Evolutionary conservation across 2,888 invertebrate genomes (phyloP).

Genomic region (Drosophila robusta): DNA sequence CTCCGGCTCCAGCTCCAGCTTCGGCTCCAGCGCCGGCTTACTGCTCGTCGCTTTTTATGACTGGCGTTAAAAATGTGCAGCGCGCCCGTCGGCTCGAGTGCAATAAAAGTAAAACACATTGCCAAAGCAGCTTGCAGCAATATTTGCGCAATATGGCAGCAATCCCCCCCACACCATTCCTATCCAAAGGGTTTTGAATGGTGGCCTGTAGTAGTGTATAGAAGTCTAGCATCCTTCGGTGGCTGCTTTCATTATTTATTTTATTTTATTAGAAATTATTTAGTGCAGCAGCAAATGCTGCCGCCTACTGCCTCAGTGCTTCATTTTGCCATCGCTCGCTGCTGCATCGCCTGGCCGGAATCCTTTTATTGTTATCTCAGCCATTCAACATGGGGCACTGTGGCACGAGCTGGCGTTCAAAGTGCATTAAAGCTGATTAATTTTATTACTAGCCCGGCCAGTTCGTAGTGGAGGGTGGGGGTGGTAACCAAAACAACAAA

Average conservation of each 20-base stretch:
- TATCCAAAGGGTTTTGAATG: conserved; percentile 12
- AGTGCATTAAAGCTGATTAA: conserved; percentile 79
- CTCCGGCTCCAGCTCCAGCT: background rate
- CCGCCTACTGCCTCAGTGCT: conserved; percentile 15
- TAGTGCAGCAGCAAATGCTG: conserved; percentile 58
- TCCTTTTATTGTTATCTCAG: conserved; percentile 76
- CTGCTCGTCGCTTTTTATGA: conserved; percentile 76
- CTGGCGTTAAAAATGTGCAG: conserved; percentile 78
- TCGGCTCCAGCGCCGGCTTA: conserved; percentile 17
- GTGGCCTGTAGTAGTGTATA: background rate
- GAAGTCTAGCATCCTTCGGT: conserved; percentile 41
- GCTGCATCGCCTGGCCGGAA: conserved; percentile 51
- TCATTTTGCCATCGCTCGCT: conserved; percentile 33
- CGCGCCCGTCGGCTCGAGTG: conserved; percentile 71
- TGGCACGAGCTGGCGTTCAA: conserved; percentile 31
- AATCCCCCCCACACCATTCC: background rate
- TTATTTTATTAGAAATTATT: conserved; percentile 81
- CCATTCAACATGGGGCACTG: conserved; percentile 59
- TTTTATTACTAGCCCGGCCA: conserved; percentile 61
- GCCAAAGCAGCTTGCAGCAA: conserved; percentile 75
- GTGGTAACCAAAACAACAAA: conserved; percentile 19
- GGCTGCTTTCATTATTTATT: conserved; percentile 78
- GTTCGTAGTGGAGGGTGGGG: conserved; percentile 11
- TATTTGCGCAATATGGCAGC: conserved; percentile 62
- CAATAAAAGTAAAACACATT: conserved; percentile 81